Evolutionary conservation across 2,888 invertebrate species (phyloP).

Genomic region (Chymomyza caudatula): DNA sequence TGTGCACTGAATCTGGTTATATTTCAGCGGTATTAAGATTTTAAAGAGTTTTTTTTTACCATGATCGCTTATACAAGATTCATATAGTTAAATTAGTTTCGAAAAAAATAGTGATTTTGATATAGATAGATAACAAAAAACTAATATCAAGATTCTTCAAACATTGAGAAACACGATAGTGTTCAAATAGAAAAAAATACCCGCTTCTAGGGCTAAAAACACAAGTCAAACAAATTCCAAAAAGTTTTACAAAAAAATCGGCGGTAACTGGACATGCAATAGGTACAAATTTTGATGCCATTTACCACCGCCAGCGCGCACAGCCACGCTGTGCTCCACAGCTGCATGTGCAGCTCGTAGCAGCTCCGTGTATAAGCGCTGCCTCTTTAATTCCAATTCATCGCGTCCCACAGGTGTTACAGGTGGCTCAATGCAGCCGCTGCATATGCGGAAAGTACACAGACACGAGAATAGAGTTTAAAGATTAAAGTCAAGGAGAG

Average conservation of each 20-base stretch:
- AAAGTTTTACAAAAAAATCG: not conserved
- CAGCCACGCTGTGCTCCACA: conserved; percentile 84
- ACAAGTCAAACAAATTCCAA: not conserved
- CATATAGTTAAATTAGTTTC: too few relatives aligned
- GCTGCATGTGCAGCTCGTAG: conserved; percentile 86
- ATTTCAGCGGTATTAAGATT: too few relatives aligned
- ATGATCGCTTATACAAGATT: too few relatives aligned
- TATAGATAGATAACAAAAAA: too few relatives aligned
- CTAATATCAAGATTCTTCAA: not conserved
- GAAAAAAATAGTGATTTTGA: too few relatives aligned
- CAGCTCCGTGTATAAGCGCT: conserved; percentile 88
- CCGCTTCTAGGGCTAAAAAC: not conserved
- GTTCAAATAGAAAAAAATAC: not conserved
- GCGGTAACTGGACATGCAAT: conserved; percentile 37
- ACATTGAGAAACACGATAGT: not conserved
- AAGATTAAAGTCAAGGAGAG: not conserved
- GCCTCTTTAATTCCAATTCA: conserved; percentile 86
- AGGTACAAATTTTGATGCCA: conserved; percentile 13
- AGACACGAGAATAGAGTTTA: too few relatives aligned
- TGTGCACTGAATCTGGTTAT: too few relatives aligned
- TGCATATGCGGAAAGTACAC: conserved; percentile 24
- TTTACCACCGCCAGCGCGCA: conserved; percentile 71
- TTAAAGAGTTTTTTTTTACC: too few relatives aligned
- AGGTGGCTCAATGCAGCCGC: conserved; percentile 80
- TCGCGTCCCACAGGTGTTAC: conserved; percentile 88